Percentiles rank a stretch among this genome's conserved stretches.
These are phyloP conservation scores for Cosmia trapezina DNA, from an alignment of 2,888 invertebrate species.

Conservation along the genomic window DNA sequence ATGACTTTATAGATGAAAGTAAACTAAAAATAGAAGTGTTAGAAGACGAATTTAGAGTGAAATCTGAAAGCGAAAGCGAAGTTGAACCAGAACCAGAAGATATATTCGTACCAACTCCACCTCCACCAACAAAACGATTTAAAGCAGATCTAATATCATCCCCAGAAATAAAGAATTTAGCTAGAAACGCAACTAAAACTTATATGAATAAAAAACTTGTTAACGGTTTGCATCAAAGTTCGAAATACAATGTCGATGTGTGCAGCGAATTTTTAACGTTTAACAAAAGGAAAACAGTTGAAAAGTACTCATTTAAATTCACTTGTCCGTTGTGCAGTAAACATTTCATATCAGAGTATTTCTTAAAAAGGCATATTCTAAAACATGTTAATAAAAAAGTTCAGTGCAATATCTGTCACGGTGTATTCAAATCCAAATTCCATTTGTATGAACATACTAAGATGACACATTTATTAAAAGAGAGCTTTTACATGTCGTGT, in stretches of 20 bases:
- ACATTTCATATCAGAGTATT: constrained; percentile 84
- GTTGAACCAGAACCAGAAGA: constrained; percentile 61
- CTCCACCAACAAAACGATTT: not conserved
- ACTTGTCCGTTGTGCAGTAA: constrained; percentile 83
- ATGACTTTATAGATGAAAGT: constrained; percentile 71
- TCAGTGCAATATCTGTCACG: constrained; percentile 73
- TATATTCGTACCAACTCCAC: not conserved
- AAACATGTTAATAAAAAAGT: constrained; percentile 76
- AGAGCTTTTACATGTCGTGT: constrained; percentile 70
- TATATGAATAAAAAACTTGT: constrained; percentile 72
- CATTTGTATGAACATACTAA: constrained; percentile 81
- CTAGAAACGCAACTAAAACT: constrained; percentile 71
- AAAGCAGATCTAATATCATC: constrained; percentile 1
- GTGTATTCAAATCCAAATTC: constrained; percentile 79
- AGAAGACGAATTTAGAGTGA: constrained; percentile 85
- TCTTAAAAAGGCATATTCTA: constrained; percentile 79
- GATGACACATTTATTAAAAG: constrained; percentile 75
- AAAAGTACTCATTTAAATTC: constrained; percentile 68
- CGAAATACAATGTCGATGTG: constrained; percentile 66
- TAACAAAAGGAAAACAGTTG: constrained; percentile 74
- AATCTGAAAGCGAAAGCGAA: constrained; percentile 76
- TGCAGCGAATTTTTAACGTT: constrained; percentile 84
- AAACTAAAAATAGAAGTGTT: constrained; percentile 79
- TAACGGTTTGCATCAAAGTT: constrained; percentile 73
- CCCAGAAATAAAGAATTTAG: constrained; percentile 58